Conservation (phyloP, 2,888 invertebrate species). For the Listrodromus nycthemerus region DNA sequence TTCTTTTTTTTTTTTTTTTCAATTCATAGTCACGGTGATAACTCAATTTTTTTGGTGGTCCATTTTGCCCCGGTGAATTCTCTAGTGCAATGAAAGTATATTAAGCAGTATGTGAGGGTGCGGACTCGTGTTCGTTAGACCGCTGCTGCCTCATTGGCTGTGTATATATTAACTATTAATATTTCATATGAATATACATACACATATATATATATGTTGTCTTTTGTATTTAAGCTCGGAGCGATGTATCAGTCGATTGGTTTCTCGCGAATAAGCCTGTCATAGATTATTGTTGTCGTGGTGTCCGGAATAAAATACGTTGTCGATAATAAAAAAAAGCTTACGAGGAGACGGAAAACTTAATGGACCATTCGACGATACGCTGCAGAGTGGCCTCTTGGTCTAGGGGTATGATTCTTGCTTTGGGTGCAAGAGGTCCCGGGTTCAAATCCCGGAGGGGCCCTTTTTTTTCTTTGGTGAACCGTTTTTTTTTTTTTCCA, state of each 20-base stretch:
- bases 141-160: background rate
- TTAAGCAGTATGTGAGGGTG: background rate
- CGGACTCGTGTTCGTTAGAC: background rate
- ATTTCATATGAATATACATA: background rate
- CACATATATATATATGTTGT: background rate
- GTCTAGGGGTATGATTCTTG: slow-evolving; percentile 86
- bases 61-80: too few species aligned
- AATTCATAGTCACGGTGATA: too few species aligned
- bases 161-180: background rate
- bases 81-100: too few species aligned
- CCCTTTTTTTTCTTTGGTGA: slow-evolving; percentile 79
- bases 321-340: background rate
- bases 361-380: background rate
- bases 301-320: slow-evolving; percentile 1
- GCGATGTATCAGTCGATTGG: background rate
- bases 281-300: slow-evolving; percentile 1
- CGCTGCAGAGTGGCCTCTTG: slow-evolving; percentile 80
- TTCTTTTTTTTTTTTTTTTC: too few species aligned
- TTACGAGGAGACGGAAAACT: too few species aligned
- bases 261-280: background rate
- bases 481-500: slow-evolving; percentile 75
- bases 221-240: background rate
- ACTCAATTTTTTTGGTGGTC: too few species aligned
- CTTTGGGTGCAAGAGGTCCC: slow-evolving; percentile 86
- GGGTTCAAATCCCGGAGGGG: slow-evolving; percentile 86